phyloP scores from a whole-genome alignment of 2,888 invertebrate species.

The Phymatocera aterrima region DNA sequence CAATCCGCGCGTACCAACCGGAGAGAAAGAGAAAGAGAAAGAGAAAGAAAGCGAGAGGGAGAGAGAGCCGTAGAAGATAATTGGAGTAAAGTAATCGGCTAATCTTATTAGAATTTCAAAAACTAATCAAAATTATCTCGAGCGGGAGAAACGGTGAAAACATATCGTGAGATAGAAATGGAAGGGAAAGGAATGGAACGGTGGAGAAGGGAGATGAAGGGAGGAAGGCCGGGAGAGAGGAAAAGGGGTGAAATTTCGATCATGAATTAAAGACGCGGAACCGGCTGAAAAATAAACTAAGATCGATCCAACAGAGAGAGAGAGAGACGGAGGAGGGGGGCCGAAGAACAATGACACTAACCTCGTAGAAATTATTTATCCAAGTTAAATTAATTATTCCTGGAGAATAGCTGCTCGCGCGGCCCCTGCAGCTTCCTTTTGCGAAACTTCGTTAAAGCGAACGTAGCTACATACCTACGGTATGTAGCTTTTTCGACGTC shows the following conservation, averaged over 20 bases:
- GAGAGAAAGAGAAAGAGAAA: too few species aligned
- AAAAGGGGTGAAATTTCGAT: not conserved
- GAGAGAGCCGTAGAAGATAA: not conserved
- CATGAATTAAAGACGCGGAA: slow-evolving; percentile 3
- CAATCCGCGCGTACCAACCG: too few species aligned
- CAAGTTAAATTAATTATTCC: slow-evolving; percentile 26
- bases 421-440: slow-evolving; percentile 11
- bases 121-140: slow-evolving; percentile 37
- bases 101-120: slow-evolving; percentile 39
- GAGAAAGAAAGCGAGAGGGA: too few species aligned
- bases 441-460: slow-evolving; percentile 24
- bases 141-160: slow-evolving; percentile 17
- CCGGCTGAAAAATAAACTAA: not conserved
- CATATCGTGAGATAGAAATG: not conserved
- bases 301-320: not conserved
- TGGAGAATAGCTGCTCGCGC: not conserved
- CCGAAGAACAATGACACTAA: slow-evolving; percentile 14
- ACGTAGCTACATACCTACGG: too few species aligned
- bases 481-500: too few species aligned
- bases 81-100: slow-evolving; percentile 31
- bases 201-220: not conserved
- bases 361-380: slow-evolving; percentile 37
- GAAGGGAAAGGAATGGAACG: not conserved
- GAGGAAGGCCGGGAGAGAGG: not conserved
- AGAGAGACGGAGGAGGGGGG: not conserved